Percentiles rank a stretch among this genome's conserved stretches.
Conservation (phyloP, 2,888 invertebrate genomes). For the Pimpla rufipes region DNA sequence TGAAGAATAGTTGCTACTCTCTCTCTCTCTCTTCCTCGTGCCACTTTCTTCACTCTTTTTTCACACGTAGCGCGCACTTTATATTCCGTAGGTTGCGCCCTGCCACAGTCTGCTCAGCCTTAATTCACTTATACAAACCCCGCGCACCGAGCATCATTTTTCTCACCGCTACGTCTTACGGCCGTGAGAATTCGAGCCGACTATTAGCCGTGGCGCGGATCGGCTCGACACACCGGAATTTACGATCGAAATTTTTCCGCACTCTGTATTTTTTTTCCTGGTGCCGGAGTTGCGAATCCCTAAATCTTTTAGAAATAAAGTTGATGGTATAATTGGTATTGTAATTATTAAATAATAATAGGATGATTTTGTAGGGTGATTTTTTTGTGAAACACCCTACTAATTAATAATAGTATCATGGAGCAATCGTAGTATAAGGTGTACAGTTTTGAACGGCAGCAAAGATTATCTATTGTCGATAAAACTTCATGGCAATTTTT, state of each 20-base stretch:
- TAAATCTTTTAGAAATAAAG: too few relatives aligned
- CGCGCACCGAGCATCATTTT: neutral
- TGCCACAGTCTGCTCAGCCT: slow-evolving; percentile 33
- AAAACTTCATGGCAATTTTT: too few relatives aligned
- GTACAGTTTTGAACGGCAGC: too few relatives aligned
- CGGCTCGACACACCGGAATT: neutral
- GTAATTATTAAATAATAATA: too few relatives aligned
- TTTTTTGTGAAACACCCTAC: too few relatives aligned
- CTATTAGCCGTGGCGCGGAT: neutral
- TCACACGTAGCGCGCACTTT: slow-evolving; percentile 18
- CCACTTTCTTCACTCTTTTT: slow-evolving; percentile 29
- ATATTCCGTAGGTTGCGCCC: slow-evolving; percentile 37
- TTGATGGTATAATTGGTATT: too few relatives aligned
- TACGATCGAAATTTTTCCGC: neutral
- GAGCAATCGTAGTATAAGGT: too few relatives aligned
- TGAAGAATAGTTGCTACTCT: slow-evolving; percentile 49
- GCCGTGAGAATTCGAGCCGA: neutral
- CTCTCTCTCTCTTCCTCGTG: neutral
- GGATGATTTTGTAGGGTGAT: too few relatives aligned
- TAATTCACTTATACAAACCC: slow-evolving; percentile 45
- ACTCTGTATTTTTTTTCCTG: neutral
- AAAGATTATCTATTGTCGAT: too few relatives aligned
- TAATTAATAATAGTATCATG: too few relatives aligned
- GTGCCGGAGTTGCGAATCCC: too few relatives aligned
- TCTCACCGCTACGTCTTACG: neutral